Conservation (phyloP, 2,797 vertebrate species). For the Peromyscus nudipes region DNA sequence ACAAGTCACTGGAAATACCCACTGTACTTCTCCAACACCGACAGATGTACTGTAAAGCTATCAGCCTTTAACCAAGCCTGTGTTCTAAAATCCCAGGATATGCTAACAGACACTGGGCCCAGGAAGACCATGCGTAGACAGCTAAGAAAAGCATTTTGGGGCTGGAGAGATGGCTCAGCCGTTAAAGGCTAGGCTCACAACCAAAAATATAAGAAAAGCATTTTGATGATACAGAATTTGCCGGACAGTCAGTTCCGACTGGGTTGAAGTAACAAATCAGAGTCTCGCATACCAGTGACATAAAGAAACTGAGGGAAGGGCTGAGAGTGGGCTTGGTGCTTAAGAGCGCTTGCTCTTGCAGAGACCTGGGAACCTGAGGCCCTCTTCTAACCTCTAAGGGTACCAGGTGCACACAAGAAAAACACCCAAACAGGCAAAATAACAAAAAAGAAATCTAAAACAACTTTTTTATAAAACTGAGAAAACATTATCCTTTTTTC, state of each 20-base stretch:
- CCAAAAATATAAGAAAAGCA: neutral
- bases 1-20: neutral
- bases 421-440: neutral
- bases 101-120: neutral
- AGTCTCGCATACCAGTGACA: neutral
- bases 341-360: neutral
- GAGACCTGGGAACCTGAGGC: neutral
- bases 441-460: neutral
- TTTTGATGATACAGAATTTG: neutral
- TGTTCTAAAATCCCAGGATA: slow-evolving; percentile 7
- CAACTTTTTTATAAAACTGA: neutral
- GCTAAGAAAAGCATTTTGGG: neutral
- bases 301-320: neutral
- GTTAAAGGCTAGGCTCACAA: too few species aligned
- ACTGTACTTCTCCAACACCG: neutral
- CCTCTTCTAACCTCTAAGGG: neutral
- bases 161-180: too few species aligned
- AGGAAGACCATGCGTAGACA: neutral
- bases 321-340: neutral
- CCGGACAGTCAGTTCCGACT: neutral
- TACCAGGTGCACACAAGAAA: neutral
- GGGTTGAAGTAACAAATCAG: neutral
- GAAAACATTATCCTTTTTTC: neutral
- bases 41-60: neutral
- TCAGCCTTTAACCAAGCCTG: neutral